These are phyloP conservation scores for Xenopus tropicalis DNA, from an alignment of 2,113 vertebrate species.

Conservation along the genomic window UCB_Xtro_10.0 CM004451.2:22975501-22976000, in stretches of 20 bases:
- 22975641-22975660: not conserved
- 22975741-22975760: conserved; percentile 1
- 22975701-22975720: not conserved
- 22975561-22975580: too few species aligned
- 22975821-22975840: conserved; percentile 3
- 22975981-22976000: not conserved
- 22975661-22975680: not conserved
- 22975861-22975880: not conserved
- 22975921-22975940: too few species aligned
- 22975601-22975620: too few species aligned
- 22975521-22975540: too few species aligned
- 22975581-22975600: too few species aligned
- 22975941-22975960: not conserved
- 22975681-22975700: too few species aligned
- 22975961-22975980: not conserved
- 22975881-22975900: too few species aligned
- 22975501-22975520: too few species aligned
- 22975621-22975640: not conserved
- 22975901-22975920: too few species aligned
- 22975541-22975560: too few species aligned
- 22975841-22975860: not conserved
- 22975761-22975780: not conserved
- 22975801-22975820: conserved; percentile 3
- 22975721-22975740: conserved; percentile 29
- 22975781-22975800: conserved; percentile 17